Evolutionary conservation across 2,888 invertebrate species (phyloP), one percentile per base, ranked within the genome.

Genomic region (Strigamia maritima): DNA sequence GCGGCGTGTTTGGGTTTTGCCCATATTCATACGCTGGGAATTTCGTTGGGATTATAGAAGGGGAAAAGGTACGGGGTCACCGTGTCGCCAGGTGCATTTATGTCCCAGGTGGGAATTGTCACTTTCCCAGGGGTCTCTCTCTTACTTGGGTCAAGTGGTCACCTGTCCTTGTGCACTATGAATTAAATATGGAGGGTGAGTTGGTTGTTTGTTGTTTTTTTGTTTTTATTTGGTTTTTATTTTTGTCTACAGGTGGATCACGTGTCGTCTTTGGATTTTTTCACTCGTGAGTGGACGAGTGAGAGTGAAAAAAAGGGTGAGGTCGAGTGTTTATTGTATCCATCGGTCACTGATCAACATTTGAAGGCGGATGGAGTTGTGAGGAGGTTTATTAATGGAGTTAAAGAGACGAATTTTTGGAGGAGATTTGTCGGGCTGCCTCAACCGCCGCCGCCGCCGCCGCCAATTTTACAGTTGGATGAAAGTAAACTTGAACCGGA

Each of bases 101-200:
- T 35, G 31, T 75, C 31, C 75, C 75, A 75, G 75, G 28, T 75
- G 75, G 75, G 75, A 75, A 75, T 31, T 75, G 31, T 35, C 28
- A 75, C 75, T 75, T 75, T 75, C 75, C 75, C 75, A 75, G 75
- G 75, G 75, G 35, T 75, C 24, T 75, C 75, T 6, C 75, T 28
- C 28, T 26, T n/a, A 31, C 75, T 6, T 35, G 75, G 75, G 75
- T 75, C 75, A 75, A 75, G 75, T 75, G 75, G 31, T 31, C 75
- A 75, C 60, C 60, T 60, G 60, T 60, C 8, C 60, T n/a, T 60
- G 7, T 22, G n/a, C 22, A 19, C 60, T 60, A 8, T 60, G 60
- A 60, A 60, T 60, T 60, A 60, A 60, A 60, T 60, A 7, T 60
- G 1, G 19, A 60, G 8, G 6, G 60, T 7, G 60, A 60, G 22